A percentile compares a stretch with the other conserved stretches of the same genome.
Evolutionary conservation across 2,797 vertebrate species (phyloP).

Genomic region (Chrysocyon brachyurus): DNA sequence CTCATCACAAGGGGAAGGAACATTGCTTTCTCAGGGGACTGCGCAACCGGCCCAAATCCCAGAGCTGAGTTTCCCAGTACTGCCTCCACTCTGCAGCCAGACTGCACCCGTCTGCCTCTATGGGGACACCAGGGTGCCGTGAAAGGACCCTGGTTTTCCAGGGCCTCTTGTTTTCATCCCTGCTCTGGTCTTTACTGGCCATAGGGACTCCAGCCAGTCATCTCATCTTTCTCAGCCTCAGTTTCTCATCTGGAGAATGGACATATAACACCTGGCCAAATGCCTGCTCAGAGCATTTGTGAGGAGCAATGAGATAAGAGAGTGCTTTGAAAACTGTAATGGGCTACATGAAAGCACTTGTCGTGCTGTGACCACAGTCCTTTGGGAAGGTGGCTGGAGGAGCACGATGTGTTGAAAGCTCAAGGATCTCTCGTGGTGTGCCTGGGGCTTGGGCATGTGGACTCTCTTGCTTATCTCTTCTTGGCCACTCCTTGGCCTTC

Average conservation of each 20-base stretch:
- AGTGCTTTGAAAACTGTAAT: not conserved
- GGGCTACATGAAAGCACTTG: rapidly evolving
- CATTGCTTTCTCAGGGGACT: not conserved
- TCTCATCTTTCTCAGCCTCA: not conserved
- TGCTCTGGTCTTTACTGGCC: not conserved
- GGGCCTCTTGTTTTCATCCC: not conserved
- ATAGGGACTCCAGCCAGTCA: not conserved
- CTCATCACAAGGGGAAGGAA: not conserved
- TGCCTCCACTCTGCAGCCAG: not conserved
- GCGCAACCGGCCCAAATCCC: not conserved
- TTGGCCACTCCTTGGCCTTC: not conserved
- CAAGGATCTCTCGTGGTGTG: not conserved
- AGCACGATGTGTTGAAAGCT: rapidly evolving
- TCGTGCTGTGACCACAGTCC: too few relatives aligned
- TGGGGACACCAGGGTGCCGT: rapidly evolving
- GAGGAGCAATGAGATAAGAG: not conserved
- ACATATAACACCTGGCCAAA: not conserved
- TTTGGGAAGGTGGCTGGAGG: not conserved
- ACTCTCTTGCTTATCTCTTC: not conserved
- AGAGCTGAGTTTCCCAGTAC: not conserved
- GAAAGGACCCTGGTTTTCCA: rapidly evolving
- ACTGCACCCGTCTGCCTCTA: too few relatives aligned
- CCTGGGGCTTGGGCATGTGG: not conserved
- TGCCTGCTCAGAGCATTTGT: not conserved
- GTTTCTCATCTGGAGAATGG: not conserved